Conservation (phyloP, 2,113 vertebrate genomes). For the Apeltes quadracus region DNA sequence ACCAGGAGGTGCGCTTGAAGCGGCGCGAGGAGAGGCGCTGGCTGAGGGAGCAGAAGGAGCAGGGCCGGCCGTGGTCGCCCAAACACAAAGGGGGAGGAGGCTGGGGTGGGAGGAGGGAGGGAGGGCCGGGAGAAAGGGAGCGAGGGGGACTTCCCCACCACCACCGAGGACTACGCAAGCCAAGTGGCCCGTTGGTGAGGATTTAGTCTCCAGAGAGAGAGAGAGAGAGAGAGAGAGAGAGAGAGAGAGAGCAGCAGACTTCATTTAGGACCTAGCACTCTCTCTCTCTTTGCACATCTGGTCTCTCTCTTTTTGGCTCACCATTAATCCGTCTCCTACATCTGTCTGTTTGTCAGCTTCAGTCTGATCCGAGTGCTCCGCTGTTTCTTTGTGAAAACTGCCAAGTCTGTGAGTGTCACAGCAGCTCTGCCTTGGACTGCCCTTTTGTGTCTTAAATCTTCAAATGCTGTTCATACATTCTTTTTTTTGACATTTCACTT, state of each 20-base stretch:
- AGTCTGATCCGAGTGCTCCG: conserved; percentile 63
- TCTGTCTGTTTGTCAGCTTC: conserved; percentile 70
- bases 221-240: conserved; percentile 46
- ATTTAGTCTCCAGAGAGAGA: conserved; percentile 21
- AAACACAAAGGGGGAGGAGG: conserved; percentile 60
- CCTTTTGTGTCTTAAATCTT: conserved; percentile 79
- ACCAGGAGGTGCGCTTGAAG: conserved; percentile 87
- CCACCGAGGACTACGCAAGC: conserved; percentile 97
- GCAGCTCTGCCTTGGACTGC: conserved; percentile 71
- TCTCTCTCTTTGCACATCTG: conserved; percentile 33
- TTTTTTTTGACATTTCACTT: conserved; percentile 38
- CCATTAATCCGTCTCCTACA: conserved; percentile 56
- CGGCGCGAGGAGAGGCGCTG: conserved; percentile 87
- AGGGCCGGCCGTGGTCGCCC: conserved; percentile 76
- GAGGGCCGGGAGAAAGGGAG: conserved; percentile 54
- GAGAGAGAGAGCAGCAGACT: conserved; percentile 46
- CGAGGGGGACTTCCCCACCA: conserved; percentile 64
- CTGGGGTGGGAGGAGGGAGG: conserved; percentile 55
- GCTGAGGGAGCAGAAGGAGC: conserved; percentile 83
- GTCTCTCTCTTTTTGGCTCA: conserved; percentile 57
- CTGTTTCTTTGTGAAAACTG: conserved; percentile 69
- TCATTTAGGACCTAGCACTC: conserved; percentile 25
- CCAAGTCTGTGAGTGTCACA: conserved; percentile 71
- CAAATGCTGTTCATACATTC: conserved; percentile 58
- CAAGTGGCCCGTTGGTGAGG: conserved; percentile 94